phyloP scores from a whole-genome alignment of 2,888 invertebrate species.

The Microchrysa polita region DNA sequence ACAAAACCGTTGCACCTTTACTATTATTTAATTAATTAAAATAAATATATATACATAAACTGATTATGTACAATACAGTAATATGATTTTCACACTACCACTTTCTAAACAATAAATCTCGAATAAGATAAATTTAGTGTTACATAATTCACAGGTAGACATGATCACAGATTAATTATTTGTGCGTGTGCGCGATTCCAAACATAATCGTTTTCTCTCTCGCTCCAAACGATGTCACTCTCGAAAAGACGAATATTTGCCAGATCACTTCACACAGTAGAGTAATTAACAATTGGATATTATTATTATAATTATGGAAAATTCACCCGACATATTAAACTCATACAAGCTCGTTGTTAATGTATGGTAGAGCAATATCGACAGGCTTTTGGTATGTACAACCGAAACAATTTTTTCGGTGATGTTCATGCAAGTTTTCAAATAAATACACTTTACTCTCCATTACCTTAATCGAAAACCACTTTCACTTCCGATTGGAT shows the following conservation, averaged over 20 bases:
- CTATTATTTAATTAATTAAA: slow-evolving; percentile 13
- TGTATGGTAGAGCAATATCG: too few species aligned
- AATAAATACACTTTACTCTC: neutral
- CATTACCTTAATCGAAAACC: slow-evolving; percentile 9
- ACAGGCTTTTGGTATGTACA: too few species aligned
- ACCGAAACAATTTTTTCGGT: too few species aligned
- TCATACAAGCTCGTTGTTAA: too few species aligned
- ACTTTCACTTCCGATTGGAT: slow-evolving; percentile 25
- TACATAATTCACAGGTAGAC: slow-evolving; percentile 42
- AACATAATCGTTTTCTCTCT: slow-evolving; percentile 35
- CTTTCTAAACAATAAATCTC: neutral
- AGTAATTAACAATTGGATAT: too few species aligned
- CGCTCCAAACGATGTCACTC: slow-evolving; percentile 10
- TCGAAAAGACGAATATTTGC: slow-evolving; percentile 28
- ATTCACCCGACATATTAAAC: too few species aligned
- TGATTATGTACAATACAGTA: slow-evolving; percentile 3
- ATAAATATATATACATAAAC: slow-evolving; percentile 14
- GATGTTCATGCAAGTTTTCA: neutral
- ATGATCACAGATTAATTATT: slow-evolving; percentile 49
- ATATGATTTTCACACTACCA: slow-evolving; percentile 8
- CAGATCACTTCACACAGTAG: slow-evolving; percentile 32
- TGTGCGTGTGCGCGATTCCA: slow-evolving; percentile 45
- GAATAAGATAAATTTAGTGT: slow-evolving; percentile 1
- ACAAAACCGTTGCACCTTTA: too few species aligned
- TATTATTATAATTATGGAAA: too few species aligned